A percentile compares a stretch with the other conserved stretches of the same genome.
phyloP scores from a whole-genome alignment of 2,797 vertebrate genomes.

The Acipenser ruthenus region DNA sequence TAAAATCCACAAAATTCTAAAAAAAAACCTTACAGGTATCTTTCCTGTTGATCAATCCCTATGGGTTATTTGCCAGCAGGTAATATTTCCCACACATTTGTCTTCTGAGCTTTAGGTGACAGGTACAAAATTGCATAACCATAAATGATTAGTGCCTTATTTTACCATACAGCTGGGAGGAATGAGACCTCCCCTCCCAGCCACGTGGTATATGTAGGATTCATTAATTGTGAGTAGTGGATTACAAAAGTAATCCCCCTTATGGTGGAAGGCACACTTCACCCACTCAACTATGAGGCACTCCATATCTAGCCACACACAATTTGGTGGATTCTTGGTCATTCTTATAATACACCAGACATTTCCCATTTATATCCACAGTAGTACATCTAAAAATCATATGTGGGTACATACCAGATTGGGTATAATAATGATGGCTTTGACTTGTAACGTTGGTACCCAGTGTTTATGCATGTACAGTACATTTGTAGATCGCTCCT shows the following conservation, averaged over 20 bases:
- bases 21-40: too few species aligned
- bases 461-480: too few species aligned
- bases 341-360: too few species aligned
- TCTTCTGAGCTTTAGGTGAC: not conserved
- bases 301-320: not conserved
- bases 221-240: not conserved
- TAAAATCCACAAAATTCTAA: too few species aligned
- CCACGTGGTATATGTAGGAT: not conserved
- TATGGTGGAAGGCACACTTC: not conserved
- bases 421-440: too few species aligned
- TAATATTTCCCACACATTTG: conserved; percentile 2
- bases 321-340: too few species aligned
- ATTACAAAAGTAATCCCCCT: conserved; percentile 1
- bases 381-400: too few species aligned
- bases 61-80: not conserved
- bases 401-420: too few species aligned
- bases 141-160: not conserved
- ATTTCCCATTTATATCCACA: too few species aligned
- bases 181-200: too few species aligned
- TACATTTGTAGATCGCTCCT: too few species aligned
- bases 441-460: too few species aligned
- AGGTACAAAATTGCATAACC: not conserved
- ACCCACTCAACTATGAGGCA: not conserved
- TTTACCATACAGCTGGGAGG: conserved; percentile 1
- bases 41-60: not conserved